Percentiles rank a stretch among this genome's conserved stretches.
Conservation (phyloP, 2,888 invertebrate genomes). For the Lymantria dispar region DNA sequence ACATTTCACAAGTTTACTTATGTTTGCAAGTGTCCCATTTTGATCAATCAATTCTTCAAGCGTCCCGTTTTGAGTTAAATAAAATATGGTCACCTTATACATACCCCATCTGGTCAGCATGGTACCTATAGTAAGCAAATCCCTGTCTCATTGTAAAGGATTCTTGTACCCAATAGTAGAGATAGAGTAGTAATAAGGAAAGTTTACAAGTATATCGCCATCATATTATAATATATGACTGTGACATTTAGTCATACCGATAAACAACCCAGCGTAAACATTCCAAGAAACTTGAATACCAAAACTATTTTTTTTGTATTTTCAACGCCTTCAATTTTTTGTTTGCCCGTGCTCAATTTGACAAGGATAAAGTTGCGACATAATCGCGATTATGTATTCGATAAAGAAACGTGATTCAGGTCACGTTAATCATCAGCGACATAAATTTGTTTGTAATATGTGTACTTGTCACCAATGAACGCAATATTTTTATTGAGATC, state of each 20-base stretch:
- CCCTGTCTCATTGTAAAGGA: no score
- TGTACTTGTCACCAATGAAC: neutral
- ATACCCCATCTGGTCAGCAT: no score
- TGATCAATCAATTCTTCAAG: no score
- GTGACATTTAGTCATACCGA: slow-evolving; percentile 22
- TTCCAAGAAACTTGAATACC: slow-evolving; percentile 37
- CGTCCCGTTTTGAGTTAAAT: no score
- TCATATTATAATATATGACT: slow-evolving; percentile 15
- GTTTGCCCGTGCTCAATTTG: slow-evolving; percentile 22
- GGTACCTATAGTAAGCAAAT: no score
- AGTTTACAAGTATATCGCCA: neutral
- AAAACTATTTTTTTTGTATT: slow-evolving; percentile 25
- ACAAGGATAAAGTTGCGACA: slow-evolving; percentile 31
- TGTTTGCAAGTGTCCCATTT: no score
- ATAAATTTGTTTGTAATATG: no score
- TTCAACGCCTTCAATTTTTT: slow-evolving; percentile 22
- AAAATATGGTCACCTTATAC: no score
- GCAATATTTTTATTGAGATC: no score
- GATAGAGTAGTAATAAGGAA: neutral
- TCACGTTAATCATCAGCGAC: neutral
- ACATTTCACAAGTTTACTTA: no score
- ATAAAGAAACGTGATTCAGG: slow-evolving; percentile 1
- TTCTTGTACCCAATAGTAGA: no score
- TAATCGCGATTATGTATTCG: slow-evolving; percentile 16
- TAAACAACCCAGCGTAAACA: slow-evolving; percentile 21